phyloP scores from a whole-genome alignment of 1,140 invertebrate species.

The Drosophila albomicans region DNA sequence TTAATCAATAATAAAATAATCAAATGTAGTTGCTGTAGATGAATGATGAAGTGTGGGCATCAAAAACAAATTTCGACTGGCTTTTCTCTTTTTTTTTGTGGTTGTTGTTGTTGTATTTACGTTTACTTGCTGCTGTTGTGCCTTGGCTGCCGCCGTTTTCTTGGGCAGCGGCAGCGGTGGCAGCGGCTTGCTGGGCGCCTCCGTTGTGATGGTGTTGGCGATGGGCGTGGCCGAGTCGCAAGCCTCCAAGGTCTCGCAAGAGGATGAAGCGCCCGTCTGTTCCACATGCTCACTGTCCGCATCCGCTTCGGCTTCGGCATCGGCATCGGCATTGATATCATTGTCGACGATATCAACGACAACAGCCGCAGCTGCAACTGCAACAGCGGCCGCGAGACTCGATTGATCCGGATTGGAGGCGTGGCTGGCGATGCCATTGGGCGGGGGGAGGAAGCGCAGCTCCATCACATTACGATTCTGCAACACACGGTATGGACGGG shows the following conservation, averaged over 20 bases:
- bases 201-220: conserved; percentile 24
- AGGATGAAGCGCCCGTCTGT: conserved; percentile 68
- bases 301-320: conserved; percentile 16
- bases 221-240: conserved; percentile 53
- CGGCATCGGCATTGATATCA: conserved; percentile 5
- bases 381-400: conserved; percentile 3
- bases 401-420: background rate
- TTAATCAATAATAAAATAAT: background rate
- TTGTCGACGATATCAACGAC: background rate
- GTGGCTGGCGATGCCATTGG: conserved; percentile 22
- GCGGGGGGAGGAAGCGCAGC: conserved; percentile 79
- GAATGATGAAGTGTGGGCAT: conserved; percentile 11
- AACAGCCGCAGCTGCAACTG: no score
- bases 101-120: conserved; percentile 55
- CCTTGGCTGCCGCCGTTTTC: conserved; percentile 45
- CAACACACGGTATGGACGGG: conserved; percentile 63
- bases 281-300: conserved; percentile 8
- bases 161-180: conserved; percentile 73
- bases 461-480: conserved; percentile 85
- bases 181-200: conserved; percentile 73
- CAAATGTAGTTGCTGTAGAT: background rate
- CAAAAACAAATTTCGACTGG: conserved; percentile 57
- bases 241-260: conserved; percentile 79
- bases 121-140: conserved; percentile 55
- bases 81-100: background rate